Conservation (phyloP, 2,888 invertebrate species). For the Polyommatus iphigenia region DNA sequence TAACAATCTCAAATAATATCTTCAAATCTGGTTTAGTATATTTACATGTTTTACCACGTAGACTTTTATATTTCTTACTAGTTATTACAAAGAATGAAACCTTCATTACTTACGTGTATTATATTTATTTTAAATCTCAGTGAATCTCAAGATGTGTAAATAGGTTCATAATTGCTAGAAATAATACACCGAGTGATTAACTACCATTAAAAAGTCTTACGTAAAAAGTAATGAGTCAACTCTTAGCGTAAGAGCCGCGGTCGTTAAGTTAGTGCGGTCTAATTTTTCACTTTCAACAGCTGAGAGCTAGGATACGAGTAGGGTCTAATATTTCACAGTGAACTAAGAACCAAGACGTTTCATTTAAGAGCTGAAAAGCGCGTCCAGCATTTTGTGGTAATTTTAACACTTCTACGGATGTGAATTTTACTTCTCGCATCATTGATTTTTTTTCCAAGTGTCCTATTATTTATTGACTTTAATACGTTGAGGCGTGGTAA, state of each 20-base stretch:
- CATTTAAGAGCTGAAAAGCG: background rate
- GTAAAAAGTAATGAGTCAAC: background rate
- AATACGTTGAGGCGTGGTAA: too few relatives aligned
- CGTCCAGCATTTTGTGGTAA: background rate
- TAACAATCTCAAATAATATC: background rate
- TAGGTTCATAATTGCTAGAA: too few relatives aligned
- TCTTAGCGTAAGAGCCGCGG: background rate
- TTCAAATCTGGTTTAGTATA: background rate
- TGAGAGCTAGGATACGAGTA: background rate
- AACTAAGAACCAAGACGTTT: slow-evolving; percentile 1
- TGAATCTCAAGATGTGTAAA: too few relatives aligned
- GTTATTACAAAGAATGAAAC: too few relatives aligned
- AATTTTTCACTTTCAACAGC: slow-evolving; percentile 1
- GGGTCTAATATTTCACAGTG: background rate
- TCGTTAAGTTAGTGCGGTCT: background rate
- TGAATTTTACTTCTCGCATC: background rate
- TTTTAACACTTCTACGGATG: background rate
- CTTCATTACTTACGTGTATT: too few relatives aligned
- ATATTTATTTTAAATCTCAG: too few relatives aligned
- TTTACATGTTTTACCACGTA: background rate
- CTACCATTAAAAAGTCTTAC: background rate
- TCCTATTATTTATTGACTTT: too few relatives aligned
- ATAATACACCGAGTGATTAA: too few relatives aligned
- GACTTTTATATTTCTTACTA: background rate
- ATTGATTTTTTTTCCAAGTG: background rate